Evolutionary conservation across 1,140 invertebrate species (phyloP).

Genomic region (Drosophila insularis): DNA sequence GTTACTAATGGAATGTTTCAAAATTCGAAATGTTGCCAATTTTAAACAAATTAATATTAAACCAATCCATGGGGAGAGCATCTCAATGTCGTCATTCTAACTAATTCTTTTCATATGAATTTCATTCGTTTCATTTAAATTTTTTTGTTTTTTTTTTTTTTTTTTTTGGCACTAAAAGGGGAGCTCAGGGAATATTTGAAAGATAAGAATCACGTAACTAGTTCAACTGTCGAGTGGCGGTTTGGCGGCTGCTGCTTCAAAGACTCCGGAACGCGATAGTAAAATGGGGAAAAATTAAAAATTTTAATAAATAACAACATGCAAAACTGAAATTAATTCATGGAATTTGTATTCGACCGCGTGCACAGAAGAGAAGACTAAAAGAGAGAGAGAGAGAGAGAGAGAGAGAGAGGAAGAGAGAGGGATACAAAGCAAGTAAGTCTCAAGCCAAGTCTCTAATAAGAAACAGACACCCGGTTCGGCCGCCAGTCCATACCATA

Average conservation of each 20-base stretch:
- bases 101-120: no score
- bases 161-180: not conserved
- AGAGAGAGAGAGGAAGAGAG: not conserved
- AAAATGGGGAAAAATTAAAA: constrained; percentile 42
- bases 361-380: constrained; percentile 46
- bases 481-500: constrained; percentile 50
- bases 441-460: constrained; percentile 40
- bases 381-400: not conserved
- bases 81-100: not conserved
- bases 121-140: no score
- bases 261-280: constrained; percentile 43
- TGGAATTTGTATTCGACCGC: constrained; percentile 69
- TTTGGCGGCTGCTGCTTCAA: constrained; percentile 39
- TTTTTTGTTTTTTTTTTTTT: not conserved
- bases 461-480: constrained; percentile 75
- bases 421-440: not conserved
- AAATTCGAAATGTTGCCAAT: no score
- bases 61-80: no score
- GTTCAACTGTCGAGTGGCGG: constrained; percentile 48
- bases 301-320: constrained; percentile 82
- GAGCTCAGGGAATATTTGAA: constrained; percentile 1
- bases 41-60: no score
- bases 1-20: no score
- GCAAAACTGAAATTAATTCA: constrained; percentile 82
- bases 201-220: constrained; percentile 57